These are phyloP conservation scores for Chydorus sphaericus DNA, from an alignment of 2,888 invertebrate species.

Conservation along the genomic window DNA sequence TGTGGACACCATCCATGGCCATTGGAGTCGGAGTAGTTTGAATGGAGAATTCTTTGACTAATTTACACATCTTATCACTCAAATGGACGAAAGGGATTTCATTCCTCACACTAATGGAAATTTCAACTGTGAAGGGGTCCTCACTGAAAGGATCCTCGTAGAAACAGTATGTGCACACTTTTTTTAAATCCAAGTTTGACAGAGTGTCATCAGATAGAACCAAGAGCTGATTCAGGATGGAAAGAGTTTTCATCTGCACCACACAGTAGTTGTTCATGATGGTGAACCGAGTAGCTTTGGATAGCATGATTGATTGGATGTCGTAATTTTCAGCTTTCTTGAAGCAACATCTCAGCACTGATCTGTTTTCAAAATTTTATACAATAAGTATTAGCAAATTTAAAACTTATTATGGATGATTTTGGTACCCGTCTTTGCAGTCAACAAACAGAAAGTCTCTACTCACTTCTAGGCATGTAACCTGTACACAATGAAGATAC, in stretches of 20 bases:
- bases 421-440: conserved; percentile 9
- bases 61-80: background rate
- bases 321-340: background rate
- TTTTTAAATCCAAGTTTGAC: background rate
- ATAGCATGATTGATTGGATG: background rate
- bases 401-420: background rate
- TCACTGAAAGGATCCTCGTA: conserved; percentile 3
- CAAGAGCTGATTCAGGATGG: background rate
- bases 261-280: background rate
- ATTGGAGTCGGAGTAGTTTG: background rate
- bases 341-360: background rate
- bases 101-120: background rate
- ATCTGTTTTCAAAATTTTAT: too few relatives aligned
- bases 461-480: conserved; percentile 5
- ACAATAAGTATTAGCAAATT: background rate
- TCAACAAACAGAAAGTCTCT: background rate
- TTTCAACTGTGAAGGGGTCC: conserved; percentile 4
- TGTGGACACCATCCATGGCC: conserved; percentile 9
- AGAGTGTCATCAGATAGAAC: conserved; percentile 2
- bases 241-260: conserved; percentile 2
- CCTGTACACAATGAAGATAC: too few relatives aligned
- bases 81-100: background rate
- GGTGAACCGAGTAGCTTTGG: background rate
- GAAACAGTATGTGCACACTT: background rate
- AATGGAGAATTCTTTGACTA: background rate